Conservation (phyloP, 1,140 invertebrate genomes). For the Gonioctena quinquepunctata region DNA sequence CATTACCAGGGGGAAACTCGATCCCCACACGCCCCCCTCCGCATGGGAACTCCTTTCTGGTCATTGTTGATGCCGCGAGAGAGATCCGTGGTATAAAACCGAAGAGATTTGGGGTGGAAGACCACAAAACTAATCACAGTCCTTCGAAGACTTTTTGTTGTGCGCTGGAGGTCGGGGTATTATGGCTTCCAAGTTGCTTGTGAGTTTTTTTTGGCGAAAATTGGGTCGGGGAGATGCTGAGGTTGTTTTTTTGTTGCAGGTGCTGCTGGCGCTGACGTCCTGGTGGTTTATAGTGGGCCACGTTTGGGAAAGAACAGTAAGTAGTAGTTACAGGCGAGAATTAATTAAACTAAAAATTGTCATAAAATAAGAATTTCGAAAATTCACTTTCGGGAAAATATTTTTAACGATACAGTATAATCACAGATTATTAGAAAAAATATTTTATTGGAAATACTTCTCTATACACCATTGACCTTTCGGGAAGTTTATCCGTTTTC, state of each 20-base stretch:
- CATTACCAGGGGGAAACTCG: conserved; percentile 25
- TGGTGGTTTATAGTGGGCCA: conserved; percentile 37
- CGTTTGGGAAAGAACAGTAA: conserved; percentile 53
- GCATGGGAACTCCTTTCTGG: conserved; percentile 31
- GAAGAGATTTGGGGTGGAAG: conserved; percentile 16
- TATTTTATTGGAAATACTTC: too few species aligned
- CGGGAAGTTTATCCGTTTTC: too few species aligned
- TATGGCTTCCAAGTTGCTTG: conserved; percentile 48
- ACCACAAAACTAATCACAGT: conserved; percentile 24
- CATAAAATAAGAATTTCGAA: too few species aligned
- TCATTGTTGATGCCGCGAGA: conserved; percentile 17
- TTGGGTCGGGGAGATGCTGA: neutral
- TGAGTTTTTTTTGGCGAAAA: conserved; percentile 33
- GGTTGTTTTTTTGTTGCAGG: conserved; percentile 40
- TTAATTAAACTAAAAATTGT: too few species aligned
- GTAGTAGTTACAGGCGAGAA: too few species aligned
- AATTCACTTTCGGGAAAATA: too few species aligned
- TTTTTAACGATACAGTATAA: too few species aligned
- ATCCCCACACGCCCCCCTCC: conserved; percentile 24
- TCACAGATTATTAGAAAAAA: too few species aligned
- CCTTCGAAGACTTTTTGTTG: conserved; percentile 1
- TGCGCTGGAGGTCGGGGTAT: conserved; percentile 30
- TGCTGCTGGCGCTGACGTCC: conserved; percentile 33
- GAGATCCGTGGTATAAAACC: conserved; percentile 41
- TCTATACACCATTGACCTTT: too few species aligned